phyloP scores from a whole-genome alignment of 53 echinoderm and acorn worm species.

The Pentamera pediparva region DNA sequence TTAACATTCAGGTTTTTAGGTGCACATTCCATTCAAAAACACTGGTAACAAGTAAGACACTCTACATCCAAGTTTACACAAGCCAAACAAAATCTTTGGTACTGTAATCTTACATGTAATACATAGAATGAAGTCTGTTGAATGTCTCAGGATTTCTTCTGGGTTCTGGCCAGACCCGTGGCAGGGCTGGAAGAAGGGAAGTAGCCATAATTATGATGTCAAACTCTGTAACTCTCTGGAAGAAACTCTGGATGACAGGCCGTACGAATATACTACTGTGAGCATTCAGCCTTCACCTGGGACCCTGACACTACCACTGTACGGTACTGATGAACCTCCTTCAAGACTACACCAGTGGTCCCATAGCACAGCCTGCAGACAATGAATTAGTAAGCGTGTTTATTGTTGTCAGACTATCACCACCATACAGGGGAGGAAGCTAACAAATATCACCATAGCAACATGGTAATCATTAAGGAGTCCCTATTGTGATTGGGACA shows the following conservation, averaged over 20 bases:
- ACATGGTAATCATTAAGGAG: constrained; percentile 22
- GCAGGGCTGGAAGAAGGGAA: constrained; percentile 82
- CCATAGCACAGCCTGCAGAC: not conserved
- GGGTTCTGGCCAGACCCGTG: constrained; percentile 72
- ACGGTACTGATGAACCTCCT: no score
- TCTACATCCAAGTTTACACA: not conserved
- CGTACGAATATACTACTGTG: not conserved
- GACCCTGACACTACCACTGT: no score
- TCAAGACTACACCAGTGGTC: not conserved
- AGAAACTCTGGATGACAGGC: not conserved
- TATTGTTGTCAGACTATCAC: constrained; percentile 40
- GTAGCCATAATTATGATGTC: constrained; percentile 35
- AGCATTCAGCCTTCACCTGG: not conserved
- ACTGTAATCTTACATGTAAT: constrained; percentile 99
- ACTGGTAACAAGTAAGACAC: not conserved
- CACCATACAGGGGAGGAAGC: constrained; percentile 29
- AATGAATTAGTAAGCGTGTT: no score
- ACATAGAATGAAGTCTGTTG: constrained; percentile 76
- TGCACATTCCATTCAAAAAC: not conserved
- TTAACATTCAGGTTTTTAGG: not conserved
- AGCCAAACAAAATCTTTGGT: not conserved
- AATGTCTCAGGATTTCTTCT: constrained; percentile 52
- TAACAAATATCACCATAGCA: constrained; percentile 45
- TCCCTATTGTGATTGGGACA: not conserved
- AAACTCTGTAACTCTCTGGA: no score